These are phyloP conservation scores for Neodiprion virginianus DNA, from an alignment of 1,140 invertebrate genomes.

Conservation along the genomic window DNA sequence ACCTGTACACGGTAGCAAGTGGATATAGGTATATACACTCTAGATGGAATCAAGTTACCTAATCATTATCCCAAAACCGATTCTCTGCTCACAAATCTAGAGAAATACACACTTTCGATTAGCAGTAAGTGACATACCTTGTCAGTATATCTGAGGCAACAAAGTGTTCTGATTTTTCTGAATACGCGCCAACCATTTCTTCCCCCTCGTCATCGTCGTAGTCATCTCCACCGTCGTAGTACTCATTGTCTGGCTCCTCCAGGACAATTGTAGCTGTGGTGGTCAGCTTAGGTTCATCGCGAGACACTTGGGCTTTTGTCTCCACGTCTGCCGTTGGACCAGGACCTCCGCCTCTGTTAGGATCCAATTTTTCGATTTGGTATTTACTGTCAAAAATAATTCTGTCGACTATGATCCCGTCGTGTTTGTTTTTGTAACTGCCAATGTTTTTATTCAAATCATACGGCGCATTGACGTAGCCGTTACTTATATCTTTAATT, in stretches of 20 bases:
- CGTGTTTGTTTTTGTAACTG: neutral
- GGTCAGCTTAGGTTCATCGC: neutral
- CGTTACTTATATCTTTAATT: slow-evolving; percentile 37
- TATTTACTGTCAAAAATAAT: slow-evolving; percentile 9
- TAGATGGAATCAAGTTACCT: too few relatives aligned
- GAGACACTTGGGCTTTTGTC: neutral
- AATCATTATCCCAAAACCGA: too few relatives aligned
- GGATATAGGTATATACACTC: too few relatives aligned
- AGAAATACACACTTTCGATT: too few relatives aligned
- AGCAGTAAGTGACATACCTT: neutral
- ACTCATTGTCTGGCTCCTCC: neutral
- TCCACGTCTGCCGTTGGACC: neutral
- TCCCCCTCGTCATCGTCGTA: neutral
- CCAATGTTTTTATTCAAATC: neutral
- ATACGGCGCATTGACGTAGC: neutral
- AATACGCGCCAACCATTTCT: neutral
- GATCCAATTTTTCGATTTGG: neutral
- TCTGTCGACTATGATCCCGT: neutral
- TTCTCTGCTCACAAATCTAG: too few relatives aligned
- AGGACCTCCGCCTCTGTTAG: neutral
- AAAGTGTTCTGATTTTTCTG: neutral
- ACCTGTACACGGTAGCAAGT: too few relatives aligned
- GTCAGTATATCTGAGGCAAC: neutral
- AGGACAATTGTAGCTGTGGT: slow-evolving; percentile 9
- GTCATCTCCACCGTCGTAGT: neutral